A percentile compares a stretch with the other conserved stretches of the same genome.
These are phyloP conservation scores for Polyploca ridens DNA, from an alignment of 2,888 invertebrate species.

Conservation along the genomic window DNA sequence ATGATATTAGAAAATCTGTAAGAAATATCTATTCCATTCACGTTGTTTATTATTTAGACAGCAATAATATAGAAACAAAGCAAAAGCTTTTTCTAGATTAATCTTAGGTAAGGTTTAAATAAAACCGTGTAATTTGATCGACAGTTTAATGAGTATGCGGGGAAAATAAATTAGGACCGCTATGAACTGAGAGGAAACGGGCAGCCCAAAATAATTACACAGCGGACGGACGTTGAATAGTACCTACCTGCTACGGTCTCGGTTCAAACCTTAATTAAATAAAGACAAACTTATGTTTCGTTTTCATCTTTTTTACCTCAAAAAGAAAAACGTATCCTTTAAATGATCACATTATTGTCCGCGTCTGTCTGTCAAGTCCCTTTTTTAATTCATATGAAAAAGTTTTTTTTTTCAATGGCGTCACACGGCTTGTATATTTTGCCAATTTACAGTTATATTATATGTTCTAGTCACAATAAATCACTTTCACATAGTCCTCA, in stretches of 20 bases:
- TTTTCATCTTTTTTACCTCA: too few species aligned
- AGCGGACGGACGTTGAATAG: neutral
- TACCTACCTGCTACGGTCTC: neutral
- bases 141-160: constrained; percentile 1
- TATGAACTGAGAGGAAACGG: neutral
- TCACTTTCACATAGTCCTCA: too few species aligned
- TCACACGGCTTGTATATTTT: too few species aligned
- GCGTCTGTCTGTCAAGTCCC: too few species aligned
- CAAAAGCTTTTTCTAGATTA: neutral
- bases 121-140: neutral
- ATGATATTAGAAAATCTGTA: neutral
- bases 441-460: too few species aligned
- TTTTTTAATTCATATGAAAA: too few species aligned
- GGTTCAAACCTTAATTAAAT: neutral
- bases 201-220: neutral
- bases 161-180: constrained; percentile 2
- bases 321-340: too few species aligned
- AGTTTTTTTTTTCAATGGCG: too few species aligned
- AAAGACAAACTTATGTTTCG: neutral
- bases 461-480: too few species aligned
- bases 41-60: neutral
- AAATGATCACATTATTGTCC: too few species aligned
- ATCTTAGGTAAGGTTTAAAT: neutral
- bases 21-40: neutral
- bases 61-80: neutral